Conservation (phyloP, 2,888 invertebrate species). For the Beris chalybata region DNA sequence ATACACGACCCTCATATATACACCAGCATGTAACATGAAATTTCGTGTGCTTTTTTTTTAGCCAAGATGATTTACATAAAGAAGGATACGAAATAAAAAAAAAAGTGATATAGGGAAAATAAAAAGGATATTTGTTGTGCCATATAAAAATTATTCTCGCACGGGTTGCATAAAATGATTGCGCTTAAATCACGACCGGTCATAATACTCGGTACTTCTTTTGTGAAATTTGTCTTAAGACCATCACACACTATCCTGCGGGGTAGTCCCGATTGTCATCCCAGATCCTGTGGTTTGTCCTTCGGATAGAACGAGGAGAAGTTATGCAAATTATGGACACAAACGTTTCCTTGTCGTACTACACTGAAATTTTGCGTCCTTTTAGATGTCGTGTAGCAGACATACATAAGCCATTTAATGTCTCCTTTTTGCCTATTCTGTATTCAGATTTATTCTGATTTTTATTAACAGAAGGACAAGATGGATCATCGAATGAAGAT, state of each 20-base stretch:
- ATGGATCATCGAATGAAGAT: conserved; percentile 13
- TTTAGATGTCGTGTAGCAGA: too few species aligned
- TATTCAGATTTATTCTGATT: conserved; percentile 30
- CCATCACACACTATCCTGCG: conserved; percentile 8
- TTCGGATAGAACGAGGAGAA: too few species aligned
- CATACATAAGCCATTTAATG: conserved; percentile 2
- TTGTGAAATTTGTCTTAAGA: background rate
- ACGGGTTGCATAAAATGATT: conserved; percentile 5
- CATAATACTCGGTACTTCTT: too few species aligned
- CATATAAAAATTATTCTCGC: conserved; percentile 29
- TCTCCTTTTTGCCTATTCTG: conserved; percentile 11
- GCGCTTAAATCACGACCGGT: too few species aligned
- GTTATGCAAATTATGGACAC: too few species aligned
- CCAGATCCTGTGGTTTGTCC: conserved; percentile 1
- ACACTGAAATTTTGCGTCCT: too few species aligned
- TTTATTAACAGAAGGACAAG: conserved; percentile 19
- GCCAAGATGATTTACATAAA: conserved; percentile 7
- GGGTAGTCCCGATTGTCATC: conserved; percentile 24
- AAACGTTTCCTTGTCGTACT: too few species aligned
- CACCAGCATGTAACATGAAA: too few species aligned
- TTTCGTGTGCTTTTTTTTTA: too few species aligned
- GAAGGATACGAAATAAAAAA: conserved; percentile 32
- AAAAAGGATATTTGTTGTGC: conserved; percentile 32
- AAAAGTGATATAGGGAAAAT: conserved; percentile 33
- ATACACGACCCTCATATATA: too few species aligned